Conservation (phyloP, 92 coral and sea anemone species). For the Virgularia gustaviana region DNA sequence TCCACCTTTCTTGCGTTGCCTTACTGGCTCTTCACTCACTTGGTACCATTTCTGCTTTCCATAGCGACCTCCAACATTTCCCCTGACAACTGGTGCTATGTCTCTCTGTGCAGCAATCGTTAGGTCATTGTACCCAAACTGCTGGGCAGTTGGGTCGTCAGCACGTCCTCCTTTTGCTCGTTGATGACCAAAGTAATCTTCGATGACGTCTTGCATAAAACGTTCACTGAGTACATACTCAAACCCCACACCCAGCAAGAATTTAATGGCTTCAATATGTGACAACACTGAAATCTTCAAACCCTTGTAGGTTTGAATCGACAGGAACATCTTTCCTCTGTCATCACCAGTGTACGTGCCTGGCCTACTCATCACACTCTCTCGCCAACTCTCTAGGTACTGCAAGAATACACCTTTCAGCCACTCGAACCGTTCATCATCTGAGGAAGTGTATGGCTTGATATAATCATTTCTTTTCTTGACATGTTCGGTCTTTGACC, state of each 20-base stretch:
- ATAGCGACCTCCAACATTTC: constrained; percentile 43
- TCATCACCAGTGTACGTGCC: too few species aligned
- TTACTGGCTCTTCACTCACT: constrained; percentile 46
- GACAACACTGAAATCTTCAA: constrained; percentile 5
- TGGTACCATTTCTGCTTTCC: constrained; percentile 31
- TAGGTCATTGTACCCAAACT: constrained; percentile 29
- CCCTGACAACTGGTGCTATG: constrained; percentile 39
- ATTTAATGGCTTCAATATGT: constrained; percentile 9
- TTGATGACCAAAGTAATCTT: constrained; percentile 27
- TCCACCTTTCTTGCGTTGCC: too few species aligned
- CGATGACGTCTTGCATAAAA: constrained; percentile 8
- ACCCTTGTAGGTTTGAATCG: constrained; percentile 14
- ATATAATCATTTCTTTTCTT: constrained; percentile 58
- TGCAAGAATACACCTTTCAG: constrained; percentile 8
- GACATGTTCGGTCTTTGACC: constrained; percentile 58
- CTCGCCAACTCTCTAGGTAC: constrained; percentile 18
- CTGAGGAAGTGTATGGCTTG: constrained; percentile 59
- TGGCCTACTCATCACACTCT: neutral
- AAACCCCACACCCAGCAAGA: constrained; percentile 5
- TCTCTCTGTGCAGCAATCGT: constrained; percentile 11
- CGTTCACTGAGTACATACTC: constrained; percentile 27
- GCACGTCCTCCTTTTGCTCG: constrained; percentile 14
- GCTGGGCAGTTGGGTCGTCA: constrained; percentile 21
- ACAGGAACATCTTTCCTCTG: constrained; percentile 49
- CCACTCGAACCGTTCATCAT: constrained; percentile 56